These are phyloP conservation scores for Atractosteus spatula DNA, from an alignment of 2,113 vertebrate genomes.

Conservation along the genomic window DNA sequence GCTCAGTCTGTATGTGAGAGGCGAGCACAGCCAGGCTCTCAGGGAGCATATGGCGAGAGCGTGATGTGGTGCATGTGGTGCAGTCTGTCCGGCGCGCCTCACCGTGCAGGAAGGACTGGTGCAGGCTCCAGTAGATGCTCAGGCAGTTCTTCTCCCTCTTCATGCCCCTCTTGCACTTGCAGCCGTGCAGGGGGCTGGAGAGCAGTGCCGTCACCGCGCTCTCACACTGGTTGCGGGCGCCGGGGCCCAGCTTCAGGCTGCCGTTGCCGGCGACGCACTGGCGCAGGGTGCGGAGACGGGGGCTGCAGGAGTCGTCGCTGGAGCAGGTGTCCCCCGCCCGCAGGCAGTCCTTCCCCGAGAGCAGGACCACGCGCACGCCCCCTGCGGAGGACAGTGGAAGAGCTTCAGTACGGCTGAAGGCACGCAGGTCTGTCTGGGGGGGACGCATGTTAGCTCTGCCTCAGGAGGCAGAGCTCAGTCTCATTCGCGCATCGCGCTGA, in stretches of 20 bases:
- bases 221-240: slow-evolving; percentile 81
- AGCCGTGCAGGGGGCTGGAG: slow-evolving; percentile 83
- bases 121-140: slow-evolving; percentile 92
- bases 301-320: slow-evolving; percentile 81
- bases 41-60: no score
- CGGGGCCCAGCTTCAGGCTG: slow-evolving; percentile 81
- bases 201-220: slow-evolving; percentile 79
- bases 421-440: neutral
- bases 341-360: slow-evolving; percentile 75
- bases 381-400: slow-evolving; percentile 45
- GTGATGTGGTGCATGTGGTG: no score
- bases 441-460: no score
- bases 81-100: slow-evolving; percentile 21
- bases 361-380: slow-evolving; percentile 43
- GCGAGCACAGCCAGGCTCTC: no score
- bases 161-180: slow-evolving; percentile 89
- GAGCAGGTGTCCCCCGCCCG: slow-evolving; percentile 82
- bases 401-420: neutral
- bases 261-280: slow-evolving; percentile 89
- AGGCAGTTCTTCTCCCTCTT: slow-evolving; percentile 91
- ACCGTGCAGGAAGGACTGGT: slow-evolving; percentile 87
- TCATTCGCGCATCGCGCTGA: no score
- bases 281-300: slow-evolving; percentile 83
- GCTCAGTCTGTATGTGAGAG: no score
- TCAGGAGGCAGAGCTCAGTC: no score